Conservation (phyloP, 2,888 invertebrate genomes). For the Caenorhabditis japonica region DNA sequence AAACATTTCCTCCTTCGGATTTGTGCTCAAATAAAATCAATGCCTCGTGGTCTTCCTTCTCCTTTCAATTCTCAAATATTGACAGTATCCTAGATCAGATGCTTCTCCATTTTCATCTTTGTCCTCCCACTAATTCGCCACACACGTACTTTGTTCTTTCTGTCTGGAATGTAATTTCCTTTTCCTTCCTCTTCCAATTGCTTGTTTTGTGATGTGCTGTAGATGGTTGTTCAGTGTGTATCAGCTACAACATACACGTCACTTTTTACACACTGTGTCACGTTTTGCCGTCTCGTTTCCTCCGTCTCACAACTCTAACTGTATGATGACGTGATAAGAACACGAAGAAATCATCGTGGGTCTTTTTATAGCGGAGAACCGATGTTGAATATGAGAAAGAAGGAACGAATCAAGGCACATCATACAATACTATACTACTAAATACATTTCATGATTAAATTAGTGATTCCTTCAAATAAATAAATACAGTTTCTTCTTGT, state of each 20-base stretch:
- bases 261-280: constrained; percentile 12
- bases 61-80: constrained; percentile 3
- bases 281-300: constrained; percentile 13
- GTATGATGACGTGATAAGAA: constrained; percentile 33
- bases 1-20: constrained; percentile 19
- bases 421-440: no score
- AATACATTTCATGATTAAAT: no score
- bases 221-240: constrained; percentile 6
- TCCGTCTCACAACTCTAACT: background rate
- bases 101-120: background rate
- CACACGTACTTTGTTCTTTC: no score
- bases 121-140: background rate
- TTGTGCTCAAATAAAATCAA: background rate
- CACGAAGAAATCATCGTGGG: constrained; percentile 14
- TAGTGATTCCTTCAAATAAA: no score
- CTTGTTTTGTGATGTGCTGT: constrained; percentile 26
- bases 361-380: no score
- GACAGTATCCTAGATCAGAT: background rate
- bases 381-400: no score
- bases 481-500: no score
- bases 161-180: constrained; percentile 9
- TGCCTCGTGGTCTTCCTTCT: constrained; percentile 6
- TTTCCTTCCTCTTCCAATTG: constrained; percentile 6
- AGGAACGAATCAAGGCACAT: no score
- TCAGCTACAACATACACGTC: background rate